Percentiles rank a stretch among this genome's conserved stretches.
Conservation (phyloP, 2,797 vertebrate species). For the Vireo griseus region DNA sequence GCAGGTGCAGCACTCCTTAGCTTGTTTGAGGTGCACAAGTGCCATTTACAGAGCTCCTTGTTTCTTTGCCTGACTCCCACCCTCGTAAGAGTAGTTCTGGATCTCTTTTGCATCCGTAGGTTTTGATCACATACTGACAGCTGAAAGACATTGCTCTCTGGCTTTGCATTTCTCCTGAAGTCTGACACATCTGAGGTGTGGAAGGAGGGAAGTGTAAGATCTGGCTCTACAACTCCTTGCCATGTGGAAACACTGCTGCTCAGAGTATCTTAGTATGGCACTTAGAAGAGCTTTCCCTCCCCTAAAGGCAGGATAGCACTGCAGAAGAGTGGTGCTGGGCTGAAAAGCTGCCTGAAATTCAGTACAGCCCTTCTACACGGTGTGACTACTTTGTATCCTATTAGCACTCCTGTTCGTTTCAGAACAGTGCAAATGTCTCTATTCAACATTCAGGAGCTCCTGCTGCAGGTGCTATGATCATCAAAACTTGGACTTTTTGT, state of each 20-base stretch:
- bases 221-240: neutral
- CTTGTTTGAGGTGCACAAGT: rapidly evolving
- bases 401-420: neutral
- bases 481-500: neutral
- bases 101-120: neutral
- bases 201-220: neutral
- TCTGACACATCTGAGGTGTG: constrained; percentile 19
- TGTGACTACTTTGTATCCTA: neutral
- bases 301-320: neutral
- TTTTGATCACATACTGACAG: neutral
- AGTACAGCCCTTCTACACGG: neutral
- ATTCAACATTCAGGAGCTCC: neutral
- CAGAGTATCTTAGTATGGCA: neutral
- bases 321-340: neutral
- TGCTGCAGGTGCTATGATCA: neutral
- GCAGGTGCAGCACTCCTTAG: neutral
- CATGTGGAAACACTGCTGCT: neutral
- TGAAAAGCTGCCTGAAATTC: neutral
- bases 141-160: neutral
- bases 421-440: neutral
- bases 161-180: neutral
- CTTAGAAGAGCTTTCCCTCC: neutral
- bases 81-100: neutral
- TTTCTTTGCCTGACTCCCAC: neutral
- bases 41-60: neutral